A percentile compares a stretch with the other conserved stretches of the same genome.
Evolutionary conservation across 1,140 invertebrate genomes (phyloP).

Genomic region (Lithobius niger): DNA sequence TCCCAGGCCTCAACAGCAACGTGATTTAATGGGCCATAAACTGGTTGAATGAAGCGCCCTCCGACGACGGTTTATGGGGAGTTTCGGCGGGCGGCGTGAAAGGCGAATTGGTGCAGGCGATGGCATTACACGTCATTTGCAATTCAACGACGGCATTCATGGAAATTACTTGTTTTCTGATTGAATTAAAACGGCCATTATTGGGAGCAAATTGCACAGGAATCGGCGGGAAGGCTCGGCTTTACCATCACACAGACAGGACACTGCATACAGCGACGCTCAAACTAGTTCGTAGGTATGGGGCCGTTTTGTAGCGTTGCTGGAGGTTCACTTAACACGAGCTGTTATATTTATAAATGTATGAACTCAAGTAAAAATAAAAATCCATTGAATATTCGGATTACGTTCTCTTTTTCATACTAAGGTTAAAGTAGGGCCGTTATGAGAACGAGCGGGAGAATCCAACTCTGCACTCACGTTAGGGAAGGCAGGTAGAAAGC

Average conservation of each 20-base stretch:
- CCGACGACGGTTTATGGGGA: neutral
- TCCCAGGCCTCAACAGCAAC: neutral
- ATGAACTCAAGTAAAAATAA: neutral
- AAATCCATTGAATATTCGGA: neutral
- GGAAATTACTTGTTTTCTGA: conserved; percentile 6
- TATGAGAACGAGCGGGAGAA: too few relatives aligned
- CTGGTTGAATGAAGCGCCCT: neutral
- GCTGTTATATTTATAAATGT: too few relatives aligned
- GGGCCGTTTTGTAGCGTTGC: neutral
- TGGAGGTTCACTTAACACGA: neutral
- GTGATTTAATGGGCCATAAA: conserved; percentile 6
- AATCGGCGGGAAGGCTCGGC: neutral
- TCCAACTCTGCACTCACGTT: too few relatives aligned
- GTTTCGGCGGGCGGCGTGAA: neutral
- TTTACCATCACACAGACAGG: neutral
- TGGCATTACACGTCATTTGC: conserved; percentile 6
- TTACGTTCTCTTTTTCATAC: neutral
- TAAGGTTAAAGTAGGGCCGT: too few relatives aligned
- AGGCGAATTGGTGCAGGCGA: neutral
- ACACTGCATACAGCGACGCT: neutral
- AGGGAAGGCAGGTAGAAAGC: too few relatives aligned
- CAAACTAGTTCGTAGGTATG: neutral
- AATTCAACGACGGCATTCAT: conserved; percentile 4
- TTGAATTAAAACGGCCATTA: conserved; percentile 6
- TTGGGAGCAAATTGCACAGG: conserved; percentile 2